Evolutionary conservation across 2,888 invertebrate species (phyloP).

Genomic region (Apamea sordens): DNA sequence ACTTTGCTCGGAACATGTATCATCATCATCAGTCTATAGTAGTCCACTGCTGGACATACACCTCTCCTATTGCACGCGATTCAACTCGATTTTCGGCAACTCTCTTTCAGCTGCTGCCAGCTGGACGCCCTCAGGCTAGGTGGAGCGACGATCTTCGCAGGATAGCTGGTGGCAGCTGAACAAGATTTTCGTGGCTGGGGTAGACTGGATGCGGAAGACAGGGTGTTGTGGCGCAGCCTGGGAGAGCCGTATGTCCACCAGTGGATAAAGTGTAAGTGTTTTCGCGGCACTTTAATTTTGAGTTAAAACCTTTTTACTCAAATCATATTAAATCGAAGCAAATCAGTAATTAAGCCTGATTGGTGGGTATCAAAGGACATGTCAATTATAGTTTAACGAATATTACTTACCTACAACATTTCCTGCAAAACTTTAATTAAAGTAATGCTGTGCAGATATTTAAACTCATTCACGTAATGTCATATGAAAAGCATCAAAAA

Average conservation of each 20-base stretch:
- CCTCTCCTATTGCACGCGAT: no score
- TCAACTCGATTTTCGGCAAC: no score
- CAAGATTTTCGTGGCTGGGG: not conserved
- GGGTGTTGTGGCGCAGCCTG: no score
- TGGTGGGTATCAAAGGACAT: not conserved
- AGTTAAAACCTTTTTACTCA: not conserved
- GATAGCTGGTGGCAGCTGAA: no score
- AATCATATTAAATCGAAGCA: not conserved
- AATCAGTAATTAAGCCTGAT: not conserved
- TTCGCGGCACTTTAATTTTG: not conserved
- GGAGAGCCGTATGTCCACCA: no score
- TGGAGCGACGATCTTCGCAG: no score
- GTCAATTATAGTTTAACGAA: not conserved
- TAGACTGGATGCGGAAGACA: no score
- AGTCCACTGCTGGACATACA: no score
- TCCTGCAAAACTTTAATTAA: constrained; percentile 27
- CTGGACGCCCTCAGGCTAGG: no score
- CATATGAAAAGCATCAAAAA: constrained; percentile 46
- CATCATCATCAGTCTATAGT: no score
- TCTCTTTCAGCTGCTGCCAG: no score
- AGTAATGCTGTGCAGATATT: constrained; percentile 40
- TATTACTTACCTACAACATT: not conserved
- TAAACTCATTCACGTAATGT: constrained; percentile 48
- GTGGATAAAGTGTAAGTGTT: not conserved
- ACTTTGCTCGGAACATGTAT: not conserved